Conservation (phyloP, 2,797 vertebrate species). For the Choloepus didactylus region DNA sequence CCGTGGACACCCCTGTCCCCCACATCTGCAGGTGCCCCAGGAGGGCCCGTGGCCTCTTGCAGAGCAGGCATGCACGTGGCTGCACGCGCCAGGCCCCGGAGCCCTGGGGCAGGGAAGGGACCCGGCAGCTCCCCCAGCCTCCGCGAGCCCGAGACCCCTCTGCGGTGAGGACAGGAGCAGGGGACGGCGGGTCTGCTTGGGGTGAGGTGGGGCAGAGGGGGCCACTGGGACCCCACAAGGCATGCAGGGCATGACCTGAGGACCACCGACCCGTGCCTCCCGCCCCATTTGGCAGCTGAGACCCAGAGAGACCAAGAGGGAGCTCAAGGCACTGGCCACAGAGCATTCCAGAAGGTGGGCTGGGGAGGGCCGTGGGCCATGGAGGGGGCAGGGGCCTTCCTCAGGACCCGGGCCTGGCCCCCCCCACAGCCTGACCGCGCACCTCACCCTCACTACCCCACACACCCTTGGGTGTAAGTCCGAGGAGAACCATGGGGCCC, state of each 20-base stretch:
- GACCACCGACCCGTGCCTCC: accelerated
- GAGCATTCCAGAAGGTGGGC: background rate
- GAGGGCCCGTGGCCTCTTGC: background rate
- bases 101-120: background rate
- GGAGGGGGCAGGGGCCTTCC: background rate
- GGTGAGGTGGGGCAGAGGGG: no score
- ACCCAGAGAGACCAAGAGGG: background rate
- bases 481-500: accelerated
- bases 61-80: no score
- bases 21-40: background rate
- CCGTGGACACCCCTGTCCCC: background rate
- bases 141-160: background rate
- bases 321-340: background rate
- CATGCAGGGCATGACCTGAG: no score
- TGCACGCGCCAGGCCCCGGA: no score
- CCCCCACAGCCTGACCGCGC: accelerated
- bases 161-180: background rate
- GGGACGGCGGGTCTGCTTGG: accelerated
- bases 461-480: accelerated
- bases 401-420: background rate
- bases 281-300: background rate
- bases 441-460: background rate
- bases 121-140: no score
- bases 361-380: background rate
- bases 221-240: accelerated